phyloP scores from a whole-genome alignment of 2,797 vertebrate species.

The Acipenser transmontanus region DNA sequence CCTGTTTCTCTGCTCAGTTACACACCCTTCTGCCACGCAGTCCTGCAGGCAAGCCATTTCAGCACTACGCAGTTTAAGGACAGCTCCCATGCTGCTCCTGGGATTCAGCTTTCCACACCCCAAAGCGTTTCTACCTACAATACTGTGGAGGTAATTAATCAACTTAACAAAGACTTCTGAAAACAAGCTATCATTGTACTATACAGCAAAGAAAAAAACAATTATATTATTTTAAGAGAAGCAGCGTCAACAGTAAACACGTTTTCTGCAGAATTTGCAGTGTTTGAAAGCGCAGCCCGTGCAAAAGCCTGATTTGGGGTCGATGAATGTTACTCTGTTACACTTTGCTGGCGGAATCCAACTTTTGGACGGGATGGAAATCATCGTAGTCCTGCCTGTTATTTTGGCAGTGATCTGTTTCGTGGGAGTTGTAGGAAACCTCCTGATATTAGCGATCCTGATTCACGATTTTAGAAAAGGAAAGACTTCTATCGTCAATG shows the following conservation, averaged over 20 bases:
- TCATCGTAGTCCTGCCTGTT: conserved; percentile 47
- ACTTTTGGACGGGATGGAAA: conserved; percentile 46
- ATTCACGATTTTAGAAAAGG: conserved; percentile 47
- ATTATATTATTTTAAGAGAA: too few species aligned
- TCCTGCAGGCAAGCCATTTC: conserved; percentile 26
- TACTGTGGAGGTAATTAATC: too few species aligned
- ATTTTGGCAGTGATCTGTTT: conserved; percentile 53
- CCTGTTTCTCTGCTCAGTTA: conserved; percentile 32
- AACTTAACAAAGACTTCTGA: too few species aligned
- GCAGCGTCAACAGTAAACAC: too few species aligned
- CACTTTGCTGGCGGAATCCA: conserved; percentile 56
- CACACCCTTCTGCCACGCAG: conserved; percentile 28
- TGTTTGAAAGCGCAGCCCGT: not conserved
- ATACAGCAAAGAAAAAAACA: too few species aligned
- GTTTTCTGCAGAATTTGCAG: too few species aligned
- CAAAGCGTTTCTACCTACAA: too few species aligned
- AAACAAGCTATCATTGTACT: too few species aligned
- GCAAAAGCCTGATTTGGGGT: conserved; percentile 39
- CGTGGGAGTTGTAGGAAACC: conserved; percentile 58
- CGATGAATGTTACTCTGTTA: conserved; percentile 50
- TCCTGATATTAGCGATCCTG: conserved; percentile 54
- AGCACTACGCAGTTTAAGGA: conserved; percentile 24
- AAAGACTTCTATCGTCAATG: conserved; percentile 49
- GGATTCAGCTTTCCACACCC: too few species aligned
- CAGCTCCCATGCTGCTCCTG: conserved; percentile 25